phyloP scores from a whole-genome alignment of 1,140 invertebrate genomes.

The Drosophila nigromelanica region DNA sequence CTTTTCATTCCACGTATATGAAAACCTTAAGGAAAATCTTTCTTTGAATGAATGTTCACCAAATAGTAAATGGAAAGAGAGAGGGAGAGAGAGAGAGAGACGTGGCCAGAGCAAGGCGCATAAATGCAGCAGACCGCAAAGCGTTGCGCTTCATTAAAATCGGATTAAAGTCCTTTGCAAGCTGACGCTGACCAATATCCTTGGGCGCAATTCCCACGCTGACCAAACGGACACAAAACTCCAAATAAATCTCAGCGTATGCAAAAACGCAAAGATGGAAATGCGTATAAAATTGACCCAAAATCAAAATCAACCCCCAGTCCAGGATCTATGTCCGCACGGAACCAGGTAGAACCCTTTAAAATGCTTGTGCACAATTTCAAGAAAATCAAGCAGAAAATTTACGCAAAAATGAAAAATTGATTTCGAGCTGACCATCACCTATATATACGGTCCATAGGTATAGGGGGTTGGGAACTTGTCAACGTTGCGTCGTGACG shows the following conservation, averaged over 20 bases:
- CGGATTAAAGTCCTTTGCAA: slow-evolving; percentile 61
- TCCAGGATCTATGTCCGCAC: not conserved
- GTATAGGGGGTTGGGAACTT: slow-evolving; percentile 56
- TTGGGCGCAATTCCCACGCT: slow-evolving; percentile 65
- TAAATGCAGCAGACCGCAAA: slow-evolving; percentile 64
- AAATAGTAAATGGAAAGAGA: not conserved
- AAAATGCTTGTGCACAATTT: slow-evolving; percentile 59
- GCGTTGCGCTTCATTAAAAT: slow-evolving; percentile 80
- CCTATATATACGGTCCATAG: not conserved
- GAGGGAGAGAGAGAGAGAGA: not conserved
- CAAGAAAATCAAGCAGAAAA: slow-evolving; percentile 75
- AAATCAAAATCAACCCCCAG: slow-evolving; percentile 58
- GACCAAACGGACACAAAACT: slow-evolving; percentile 39
- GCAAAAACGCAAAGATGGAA: slow-evolving; percentile 69
- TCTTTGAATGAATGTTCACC: slow-evolving; percentile 11
- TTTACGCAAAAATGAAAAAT: slow-evolving; percentile 57
- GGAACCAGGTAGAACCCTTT: slow-evolving; percentile 72
- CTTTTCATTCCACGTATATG: not conserved
- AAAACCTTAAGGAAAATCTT: not conserved
- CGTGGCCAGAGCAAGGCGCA: not conserved
- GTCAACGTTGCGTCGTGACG: slow-evolving; percentile 37
- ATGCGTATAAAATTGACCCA: slow-evolving; percentile 74
- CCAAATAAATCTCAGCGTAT: slow-evolving; percentile 52
- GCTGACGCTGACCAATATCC: slow-evolving; percentile 43
- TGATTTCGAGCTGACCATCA: slow-evolving; percentile 39